Evolutionary conservation across 2,888 invertebrate species (phyloP).

Genomic region (Alviniconcha strummeri): DNA sequence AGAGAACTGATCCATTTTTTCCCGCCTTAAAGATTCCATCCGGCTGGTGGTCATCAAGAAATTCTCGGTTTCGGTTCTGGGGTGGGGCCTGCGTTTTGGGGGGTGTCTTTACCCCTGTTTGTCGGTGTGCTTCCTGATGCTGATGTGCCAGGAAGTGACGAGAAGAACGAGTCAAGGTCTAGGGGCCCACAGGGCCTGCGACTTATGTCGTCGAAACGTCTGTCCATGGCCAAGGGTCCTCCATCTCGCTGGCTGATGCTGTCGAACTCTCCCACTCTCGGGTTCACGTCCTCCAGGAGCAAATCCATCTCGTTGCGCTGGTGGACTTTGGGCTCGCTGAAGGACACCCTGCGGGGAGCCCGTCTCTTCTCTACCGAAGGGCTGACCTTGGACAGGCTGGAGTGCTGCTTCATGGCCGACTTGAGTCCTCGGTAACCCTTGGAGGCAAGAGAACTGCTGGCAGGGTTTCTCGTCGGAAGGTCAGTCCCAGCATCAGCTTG

Average conservation of each 20-base stretch:
- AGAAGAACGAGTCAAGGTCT: background rate
- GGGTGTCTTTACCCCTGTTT: too few species aligned
- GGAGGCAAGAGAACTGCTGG: background rate
- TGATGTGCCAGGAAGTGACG: background rate
- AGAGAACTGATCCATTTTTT: too few species aligned
- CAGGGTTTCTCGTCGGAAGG: background rate
- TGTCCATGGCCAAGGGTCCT: background rate
- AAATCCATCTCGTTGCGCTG: background rate
- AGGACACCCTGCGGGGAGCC: slow-evolving; percentile 2
- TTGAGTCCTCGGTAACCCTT: background rate
- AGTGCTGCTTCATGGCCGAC: slow-evolving; percentile 11
- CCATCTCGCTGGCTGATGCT: background rate
- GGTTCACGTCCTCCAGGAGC: background rate
- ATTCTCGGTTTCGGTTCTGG: too few species aligned
- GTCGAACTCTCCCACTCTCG: background rate
- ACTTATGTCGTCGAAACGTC: background rate
- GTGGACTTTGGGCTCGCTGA: slow-evolving; percentile 1
- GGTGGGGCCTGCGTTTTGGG: too few species aligned
- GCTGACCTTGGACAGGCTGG: background rate
- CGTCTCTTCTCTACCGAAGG: background rate
- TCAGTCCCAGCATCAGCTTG: too few species aligned
- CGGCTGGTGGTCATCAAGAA: too few species aligned
- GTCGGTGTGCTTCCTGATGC: too few species aligned
- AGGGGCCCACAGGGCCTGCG: background rate
- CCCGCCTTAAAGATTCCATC: too few species aligned